Evolutionary conservation across 2,888 invertebrate species (phyloP).

Genomic region (Tenthredo notha): DNA sequence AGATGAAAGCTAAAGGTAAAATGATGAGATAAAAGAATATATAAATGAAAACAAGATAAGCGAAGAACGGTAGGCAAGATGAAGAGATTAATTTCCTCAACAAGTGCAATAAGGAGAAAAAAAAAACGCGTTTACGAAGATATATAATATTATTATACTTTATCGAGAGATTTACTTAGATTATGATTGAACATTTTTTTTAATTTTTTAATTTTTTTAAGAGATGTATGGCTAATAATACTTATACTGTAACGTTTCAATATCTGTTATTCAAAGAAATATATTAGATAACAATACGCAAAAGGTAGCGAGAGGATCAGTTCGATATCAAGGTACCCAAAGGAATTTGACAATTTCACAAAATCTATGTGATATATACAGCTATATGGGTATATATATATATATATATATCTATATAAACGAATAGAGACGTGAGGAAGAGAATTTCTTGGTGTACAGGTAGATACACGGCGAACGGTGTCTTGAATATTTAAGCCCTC

Average conservation of each 20-base stretch:
- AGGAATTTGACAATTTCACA: constrained; percentile 21
- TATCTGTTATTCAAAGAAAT: background rate
- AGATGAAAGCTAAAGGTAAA: constrained; percentile 35
- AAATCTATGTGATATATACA: background rate
- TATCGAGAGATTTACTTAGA: background rate
- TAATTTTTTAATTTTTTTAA: no score
- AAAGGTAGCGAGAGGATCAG: background rate
- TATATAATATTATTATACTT: background rate
- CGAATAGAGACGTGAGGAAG: background rate
- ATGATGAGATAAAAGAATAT: background rate
- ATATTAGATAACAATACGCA: background rate
- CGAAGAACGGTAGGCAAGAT: background rate
- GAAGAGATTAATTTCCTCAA: constrained; percentile 11
- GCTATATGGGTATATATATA: background rate
- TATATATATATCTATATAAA: background rate
- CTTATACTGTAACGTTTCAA: background rate
- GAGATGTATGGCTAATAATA: background rate
- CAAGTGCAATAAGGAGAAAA: background rate
- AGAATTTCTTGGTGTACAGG: background rate
- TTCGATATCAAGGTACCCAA: constrained; percentile 9
- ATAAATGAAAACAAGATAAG: constrained; percentile 17
- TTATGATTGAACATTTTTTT: background rate
- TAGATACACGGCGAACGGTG: background rate
- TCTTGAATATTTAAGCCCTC: constrained; percentile 69
- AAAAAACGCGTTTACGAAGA: background rate